Evolutionary conservation across 2,888 invertebrate species (phyloP).

Genomic region (Mermis nigrescens): DNA sequence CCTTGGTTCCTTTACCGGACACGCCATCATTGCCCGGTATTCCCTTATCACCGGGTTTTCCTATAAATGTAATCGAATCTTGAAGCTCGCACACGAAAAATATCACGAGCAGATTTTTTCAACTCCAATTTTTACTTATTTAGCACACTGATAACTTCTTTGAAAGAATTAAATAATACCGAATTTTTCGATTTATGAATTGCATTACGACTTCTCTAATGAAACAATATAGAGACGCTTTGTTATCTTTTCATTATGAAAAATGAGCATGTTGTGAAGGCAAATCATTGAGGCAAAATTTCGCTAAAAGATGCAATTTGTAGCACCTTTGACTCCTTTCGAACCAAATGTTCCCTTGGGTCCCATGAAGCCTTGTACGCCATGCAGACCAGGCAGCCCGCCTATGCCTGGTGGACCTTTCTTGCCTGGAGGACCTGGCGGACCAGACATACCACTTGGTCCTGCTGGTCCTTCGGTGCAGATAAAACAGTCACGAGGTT

Average conservation of each 20-base stretch:
- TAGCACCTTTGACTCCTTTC: background rate
- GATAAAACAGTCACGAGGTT: background rate
- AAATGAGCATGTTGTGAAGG: too few species aligned
- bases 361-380: background rate
- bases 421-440: background rate
- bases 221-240: too few species aligned
- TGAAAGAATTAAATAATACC: too few species aligned
- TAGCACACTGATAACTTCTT: too few species aligned
- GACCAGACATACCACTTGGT: background rate
- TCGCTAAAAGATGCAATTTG: background rate
- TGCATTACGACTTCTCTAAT: too few species aligned
- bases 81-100: too few species aligned
- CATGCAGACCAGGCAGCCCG: background rate
- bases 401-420: background rate
- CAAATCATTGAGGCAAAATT: too few species aligned
- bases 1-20: background rate
- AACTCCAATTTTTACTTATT: too few species aligned
- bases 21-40: background rate
- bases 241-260: too few species aligned
- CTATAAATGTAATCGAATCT: background rate
- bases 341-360: background rate
- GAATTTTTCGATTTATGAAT: too few species aligned
- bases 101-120: too few species aligned
- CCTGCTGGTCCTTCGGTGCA: constrained; percentile 3
- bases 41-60: constrained; percentile 1